Conservation (phyloP, 2,113 vertebrate genomes). For the Rhinichthys klamathensis region DNA sequence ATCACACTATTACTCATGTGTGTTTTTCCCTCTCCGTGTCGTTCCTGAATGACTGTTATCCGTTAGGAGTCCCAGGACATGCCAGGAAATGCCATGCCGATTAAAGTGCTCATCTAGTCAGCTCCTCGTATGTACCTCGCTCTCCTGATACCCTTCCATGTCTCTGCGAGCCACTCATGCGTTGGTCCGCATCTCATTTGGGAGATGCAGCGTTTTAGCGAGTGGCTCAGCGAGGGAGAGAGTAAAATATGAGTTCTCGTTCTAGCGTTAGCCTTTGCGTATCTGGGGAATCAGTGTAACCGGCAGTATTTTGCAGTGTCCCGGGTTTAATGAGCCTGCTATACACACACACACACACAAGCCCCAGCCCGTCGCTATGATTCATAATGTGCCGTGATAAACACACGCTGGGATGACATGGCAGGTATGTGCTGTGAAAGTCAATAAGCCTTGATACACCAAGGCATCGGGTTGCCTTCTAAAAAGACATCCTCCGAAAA, state of each 20-base stretch:
- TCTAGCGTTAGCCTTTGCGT: background rate
- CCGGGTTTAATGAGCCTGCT: conserved; percentile 60
- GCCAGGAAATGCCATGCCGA: conserved; percentile 19
- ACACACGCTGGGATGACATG: conserved; percentile 67
- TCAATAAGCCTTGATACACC: conserved; percentile 67
- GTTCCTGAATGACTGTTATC: conserved; percentile 34
- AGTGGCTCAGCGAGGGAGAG: conserved; percentile 41
- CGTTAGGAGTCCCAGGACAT: conserved; percentile 25
- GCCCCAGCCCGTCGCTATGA: conserved; percentile 57
- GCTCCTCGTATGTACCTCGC: background rate
- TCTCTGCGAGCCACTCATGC: conserved; percentile 35
- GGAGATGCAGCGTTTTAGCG: conserved; percentile 51
- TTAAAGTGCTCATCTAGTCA: conserved; percentile 30
- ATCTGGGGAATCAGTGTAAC: conserved; percentile 54
- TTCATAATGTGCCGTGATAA: conserved; percentile 71
- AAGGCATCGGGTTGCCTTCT: background rate
- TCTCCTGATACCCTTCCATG: conserved; percentile 3
- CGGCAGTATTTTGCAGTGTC: conserved; percentile 48
- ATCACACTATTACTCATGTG: conserved; percentile 44
- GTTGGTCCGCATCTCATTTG: conserved; percentile 33
- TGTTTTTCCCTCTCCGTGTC: conserved; percentile 33
- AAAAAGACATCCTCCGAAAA: conserved; percentile 42
- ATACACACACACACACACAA: conserved; percentile 27
- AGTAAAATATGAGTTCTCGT: conserved; percentile 21
- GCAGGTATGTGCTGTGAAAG: conserved; percentile 68